A percentile compares a stretch with the other conserved stretches of the same genome.
These are phyloP conservation scores for Heliconius cydno DNA, from an alignment of 2,888 invertebrate genomes.

Conservation along the genomic window DNA sequence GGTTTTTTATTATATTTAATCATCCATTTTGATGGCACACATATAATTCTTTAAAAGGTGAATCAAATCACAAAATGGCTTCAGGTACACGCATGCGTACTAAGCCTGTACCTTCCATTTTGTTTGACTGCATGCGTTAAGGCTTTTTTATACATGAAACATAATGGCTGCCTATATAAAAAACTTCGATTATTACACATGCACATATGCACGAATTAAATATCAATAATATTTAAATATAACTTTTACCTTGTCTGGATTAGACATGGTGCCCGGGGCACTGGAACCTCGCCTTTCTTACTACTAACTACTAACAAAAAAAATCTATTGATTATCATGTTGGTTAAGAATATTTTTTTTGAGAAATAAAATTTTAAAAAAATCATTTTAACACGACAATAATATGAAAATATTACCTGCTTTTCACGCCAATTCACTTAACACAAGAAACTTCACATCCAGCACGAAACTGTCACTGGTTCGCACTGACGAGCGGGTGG, in stretches of 20 bases:
- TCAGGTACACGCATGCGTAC: not conserved
- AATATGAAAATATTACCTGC: slow-evolving; percentile 2
- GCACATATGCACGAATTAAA: not conserved
- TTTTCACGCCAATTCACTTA: not conserved
- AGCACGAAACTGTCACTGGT: not conserved
- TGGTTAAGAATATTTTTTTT: not conserved
- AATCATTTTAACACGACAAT: not conserved
- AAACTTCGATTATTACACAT: not conserved
- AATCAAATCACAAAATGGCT: not conserved
- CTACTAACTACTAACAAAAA: slow-evolving; percentile 3
- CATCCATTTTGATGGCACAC: not conserved
- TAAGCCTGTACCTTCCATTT: not conserved
- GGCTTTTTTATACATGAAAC: not conserved
- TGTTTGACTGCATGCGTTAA: not conserved
- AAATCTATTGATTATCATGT: not conserved
- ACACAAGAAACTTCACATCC: not conserved
- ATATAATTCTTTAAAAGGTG: not conserved
- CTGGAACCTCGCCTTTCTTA: not conserved
- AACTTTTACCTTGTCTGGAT: not conserved
- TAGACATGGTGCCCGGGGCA: not conserved
- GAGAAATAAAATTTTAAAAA: not conserved
- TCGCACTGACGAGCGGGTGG: not conserved
- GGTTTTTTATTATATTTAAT: too few species aligned
- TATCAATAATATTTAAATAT: not conserved
- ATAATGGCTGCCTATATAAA: not conserved